Base-by-base conservation (phyloP, 2,113 vertebrate species). In the Oncorhynchus keta region DNA sequence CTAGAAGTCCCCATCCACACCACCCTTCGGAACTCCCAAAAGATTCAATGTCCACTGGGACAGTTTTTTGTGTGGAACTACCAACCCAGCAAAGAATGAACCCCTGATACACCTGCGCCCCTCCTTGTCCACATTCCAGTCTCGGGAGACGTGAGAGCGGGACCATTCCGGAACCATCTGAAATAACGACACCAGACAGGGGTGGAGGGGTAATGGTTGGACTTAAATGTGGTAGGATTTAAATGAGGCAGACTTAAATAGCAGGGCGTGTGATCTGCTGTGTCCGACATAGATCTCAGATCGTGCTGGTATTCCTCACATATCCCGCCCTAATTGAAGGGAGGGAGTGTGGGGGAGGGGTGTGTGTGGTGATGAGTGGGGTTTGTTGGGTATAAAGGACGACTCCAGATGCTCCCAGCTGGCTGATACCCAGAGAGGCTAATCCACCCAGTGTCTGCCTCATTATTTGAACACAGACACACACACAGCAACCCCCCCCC, bases 381-480 rank as follows among this genome's bases (percentile, higher is more conserved):
- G 76, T n/a, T 64, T 79, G 66, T 74, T 24, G 24, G 88, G 84
- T 79, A 86, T 88, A 86, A 90, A 86, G 87, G 85, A 91, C 79
- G 79, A 82, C 85, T 91, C 90, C 90, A 92, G 91, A 92, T 92
- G 87, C 89, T 89, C 88, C 84, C 87, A 86, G 85, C 24, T 24
- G 24, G 24, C 24, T 24, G 24, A 24, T 24, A 24, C 24, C 24
- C 24, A 24, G 24, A 82, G 88, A 89, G 87, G 86, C 90, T 90
- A 88, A 88, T 84, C 83, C 84, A 89, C 81, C 84, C 74, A 88
- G 39, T 89, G 85, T 84, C 88, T 86, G 83, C 85, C 84, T 89
- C 91, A 90, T 92, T 89, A 90, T 86, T 85, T 82, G 79, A 28
- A 61, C 55, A 73, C 64, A 35, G 82, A 74, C 79, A 74, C 64